Evolutionary conservation across 2,113 vertebrate species (phyloP).

Genomic region (Laticauda laticaudata): DNA sequence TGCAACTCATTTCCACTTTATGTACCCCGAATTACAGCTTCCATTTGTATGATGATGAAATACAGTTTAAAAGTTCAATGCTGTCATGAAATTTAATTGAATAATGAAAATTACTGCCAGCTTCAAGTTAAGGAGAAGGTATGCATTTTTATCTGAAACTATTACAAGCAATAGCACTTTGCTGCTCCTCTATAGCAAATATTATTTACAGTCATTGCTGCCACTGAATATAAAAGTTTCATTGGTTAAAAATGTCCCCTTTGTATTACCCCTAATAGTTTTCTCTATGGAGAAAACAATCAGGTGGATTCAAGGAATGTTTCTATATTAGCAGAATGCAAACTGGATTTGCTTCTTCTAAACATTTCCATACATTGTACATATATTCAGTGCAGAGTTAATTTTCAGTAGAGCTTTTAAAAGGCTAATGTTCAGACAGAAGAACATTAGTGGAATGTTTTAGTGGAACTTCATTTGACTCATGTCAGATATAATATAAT

Average conservation of each 20-base stretch:
- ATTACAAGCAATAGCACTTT: background rate
- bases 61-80: background rate
- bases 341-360: background rate
- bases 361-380: background rate
- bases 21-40: background rate
- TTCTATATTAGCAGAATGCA: background rate
- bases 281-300: background rate
- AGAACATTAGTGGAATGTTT: background rate
- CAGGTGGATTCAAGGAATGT: background rate
- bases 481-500: background rate
- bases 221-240: background rate
- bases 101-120: background rate
- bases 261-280: background rate
- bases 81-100: background rate
- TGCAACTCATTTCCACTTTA: background rate
- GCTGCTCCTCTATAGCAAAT: background rate
- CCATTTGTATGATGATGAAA: background rate
- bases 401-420: constrained; percentile 31
- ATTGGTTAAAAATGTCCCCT: background rate
- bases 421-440: constrained; percentile 22
- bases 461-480: background rate
- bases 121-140: background rate
- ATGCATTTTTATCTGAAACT: background rate
- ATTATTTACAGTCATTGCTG: background rate
- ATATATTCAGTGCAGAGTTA: background rate